Evolutionary conservation across 2,888 invertebrate genomes (phyloP).

Genomic region (Nematopogon swammerdamellus): DNA sequence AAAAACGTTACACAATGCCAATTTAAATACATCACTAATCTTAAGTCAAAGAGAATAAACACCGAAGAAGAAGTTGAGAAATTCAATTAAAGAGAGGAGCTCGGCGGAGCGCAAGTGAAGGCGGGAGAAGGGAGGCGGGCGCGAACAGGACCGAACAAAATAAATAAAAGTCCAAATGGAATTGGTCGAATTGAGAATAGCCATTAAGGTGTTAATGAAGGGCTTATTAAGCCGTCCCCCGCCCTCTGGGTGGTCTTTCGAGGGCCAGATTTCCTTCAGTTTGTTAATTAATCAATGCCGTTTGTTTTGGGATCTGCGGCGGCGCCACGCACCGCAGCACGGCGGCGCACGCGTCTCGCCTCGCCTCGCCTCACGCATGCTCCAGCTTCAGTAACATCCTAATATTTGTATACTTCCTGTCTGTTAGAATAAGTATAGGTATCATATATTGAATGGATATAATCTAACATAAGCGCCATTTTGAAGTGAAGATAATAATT

Average conservation of each 20-base stretch:
- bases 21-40: constrained; percentile 54
- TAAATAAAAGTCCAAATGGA: constrained; percentile 46
- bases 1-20: constrained; percentile 50
- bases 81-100: constrained; percentile 47
- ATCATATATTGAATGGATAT: too few species aligned
- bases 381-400: too few species aligned
- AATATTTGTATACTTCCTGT: too few species aligned
- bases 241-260: constrained; percentile 47
- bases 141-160: constrained; percentile 29
- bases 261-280: constrained; percentile 16
- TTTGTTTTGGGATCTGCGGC: constrained; percentile 37
- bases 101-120: constrained; percentile 24
- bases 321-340: constrained; percentile 31
- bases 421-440: too few species aligned
- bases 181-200: constrained; percentile 53
- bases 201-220: constrained; percentile 57
- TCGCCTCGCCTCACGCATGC: too few species aligned
- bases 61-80: constrained; percentile 44
- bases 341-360: too few species aligned
- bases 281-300: constrained; percentile 47
- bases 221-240: constrained; percentile 54
- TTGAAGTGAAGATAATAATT: too few species aligned
- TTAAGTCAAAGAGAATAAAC: constrained; percentile 53
- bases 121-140: constrained; percentile 17
- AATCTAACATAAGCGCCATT: too few species aligned